Evolutionary conservation across 2,888 invertebrate species (phyloP).

Genomic region (Cheilosia soror): DNA sequence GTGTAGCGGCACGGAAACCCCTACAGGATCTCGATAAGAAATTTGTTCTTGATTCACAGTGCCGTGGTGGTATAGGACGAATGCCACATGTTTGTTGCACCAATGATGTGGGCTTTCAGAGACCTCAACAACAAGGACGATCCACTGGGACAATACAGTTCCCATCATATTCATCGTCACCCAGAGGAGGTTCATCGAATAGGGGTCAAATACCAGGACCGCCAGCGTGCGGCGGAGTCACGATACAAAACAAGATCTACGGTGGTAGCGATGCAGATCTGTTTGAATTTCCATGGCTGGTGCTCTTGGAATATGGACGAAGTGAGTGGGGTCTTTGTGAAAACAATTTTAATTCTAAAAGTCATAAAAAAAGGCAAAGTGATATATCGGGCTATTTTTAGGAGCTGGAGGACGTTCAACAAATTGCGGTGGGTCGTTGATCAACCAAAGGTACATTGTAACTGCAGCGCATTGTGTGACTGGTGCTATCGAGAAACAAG

Average conservation of each 20-base stretch:
- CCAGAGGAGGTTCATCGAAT: conserved; percentile 9
- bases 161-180: conserved; percentile 21
- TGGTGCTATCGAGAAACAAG: conserved; percentile 84
- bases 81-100: conserved; percentile 81
- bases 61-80: conserved; percentile 77
- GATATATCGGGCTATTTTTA: conserved; percentile 8
- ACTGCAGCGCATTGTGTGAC: conserved; percentile 87
- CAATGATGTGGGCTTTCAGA: conserved; percentile 79
- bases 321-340: conserved; percentile 76
- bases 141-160: conserved; percentile 30
- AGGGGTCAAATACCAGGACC: conserved; percentile 77
- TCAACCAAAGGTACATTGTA: conserved; percentile 84
- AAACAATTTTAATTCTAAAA: neutral
- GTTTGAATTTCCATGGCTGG: conserved; percentile 89
- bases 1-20: conserved; percentile 77
- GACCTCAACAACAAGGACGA: conserved; percentile 49
- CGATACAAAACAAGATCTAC: conserved; percentile 85
- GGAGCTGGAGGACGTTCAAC: conserved; percentile 77
- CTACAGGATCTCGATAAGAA: conserved; percentile 77
- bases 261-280: conserved; percentile 86
- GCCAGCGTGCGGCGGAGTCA: conserved; percentile 81
- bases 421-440: conserved; percentile 82
- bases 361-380: conserved; percentile 24
- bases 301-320: conserved; percentile 86
- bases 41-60: conserved; percentile 80